These are phyloP conservation scores for Cephus runcator DNA, from an alignment of 2,888 invertebrate species.

Conservation along the genomic window DNA sequence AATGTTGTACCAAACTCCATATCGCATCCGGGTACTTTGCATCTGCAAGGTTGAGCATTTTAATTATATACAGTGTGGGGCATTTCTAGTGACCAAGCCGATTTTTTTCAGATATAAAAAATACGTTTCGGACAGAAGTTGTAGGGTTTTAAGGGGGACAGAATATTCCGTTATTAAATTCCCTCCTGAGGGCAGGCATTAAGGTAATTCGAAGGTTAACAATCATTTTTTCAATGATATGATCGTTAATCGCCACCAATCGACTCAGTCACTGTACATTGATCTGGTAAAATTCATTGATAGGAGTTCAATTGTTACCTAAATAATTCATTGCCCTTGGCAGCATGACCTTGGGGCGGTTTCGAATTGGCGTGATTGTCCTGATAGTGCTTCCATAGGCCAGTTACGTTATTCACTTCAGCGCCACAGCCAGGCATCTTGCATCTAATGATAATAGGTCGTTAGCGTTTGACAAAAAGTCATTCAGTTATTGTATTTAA, in stretches of 20 bases:
- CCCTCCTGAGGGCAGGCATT: no score
- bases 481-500: not conserved
- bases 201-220: no score
- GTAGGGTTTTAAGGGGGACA: no score
- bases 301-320: constrained; percentile 38
- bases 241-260: no score
- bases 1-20: constrained; percentile 52
- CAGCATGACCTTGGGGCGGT: constrained; percentile 45
- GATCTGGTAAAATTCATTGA: not conserved
- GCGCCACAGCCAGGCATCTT: constrained; percentile 62
- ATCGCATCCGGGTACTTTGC: constrained; percentile 56
- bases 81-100: no score
- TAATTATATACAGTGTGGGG: no score
- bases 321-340: constrained; percentile 53
- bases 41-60: constrained; percentile 39
- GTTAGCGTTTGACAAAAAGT: not conserved
- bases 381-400: constrained; percentile 62
- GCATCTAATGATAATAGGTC: constrained; percentile 40
- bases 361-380: constrained; percentile 62
- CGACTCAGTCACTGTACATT: not conserved
- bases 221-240: no score
- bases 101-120: no score
- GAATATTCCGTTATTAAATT: no score
- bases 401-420: constrained; percentile 57
- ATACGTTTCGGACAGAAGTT: no score